A percentile compares a stretch with the other conserved stretches of the same genome.
These are phyloP conservation scores for Patella ulyssiponensis DNA, from an alignment of 2,888 invertebrate genomes.

Conservation along the genomic window DNA sequence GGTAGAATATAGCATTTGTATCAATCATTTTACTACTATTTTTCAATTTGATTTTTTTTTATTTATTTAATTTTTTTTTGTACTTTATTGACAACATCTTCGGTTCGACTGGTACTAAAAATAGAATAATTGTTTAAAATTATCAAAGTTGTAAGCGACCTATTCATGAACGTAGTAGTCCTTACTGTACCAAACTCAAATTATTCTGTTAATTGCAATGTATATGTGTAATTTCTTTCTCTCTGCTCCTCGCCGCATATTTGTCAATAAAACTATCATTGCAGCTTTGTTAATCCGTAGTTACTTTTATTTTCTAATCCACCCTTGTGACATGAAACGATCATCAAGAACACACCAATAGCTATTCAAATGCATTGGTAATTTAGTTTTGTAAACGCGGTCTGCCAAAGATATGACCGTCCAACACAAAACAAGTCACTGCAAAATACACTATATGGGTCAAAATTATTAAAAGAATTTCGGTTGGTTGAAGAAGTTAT, in stretches of 20 bases:
- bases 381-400: too few species aligned
- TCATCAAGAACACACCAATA: too few species aligned
- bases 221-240: conserved; percentile 9
- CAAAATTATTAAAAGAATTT: too few species aligned
- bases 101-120: background rate
- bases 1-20: conserved; percentile 14
- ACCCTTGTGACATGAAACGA: too few species aligned
- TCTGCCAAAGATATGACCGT: too few species aligned
- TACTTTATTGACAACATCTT: conserved; percentile 2
- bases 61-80: conserved; percentile 14
- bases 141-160: background rate
- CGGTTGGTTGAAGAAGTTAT: too few species aligned
- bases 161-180: background rate
- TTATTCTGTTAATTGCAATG: conserved; percentile 6
- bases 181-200: too few species aligned
- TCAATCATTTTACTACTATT: conserved; percentile 19
- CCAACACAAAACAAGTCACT: too few species aligned
- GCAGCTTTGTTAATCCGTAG: conserved; percentile 25
- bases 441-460: too few species aligned
- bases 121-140: background rate
- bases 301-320: too few species aligned
- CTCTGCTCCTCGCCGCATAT: conserved; percentile 11
- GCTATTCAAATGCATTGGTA: too few species aligned
- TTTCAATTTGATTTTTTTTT: conserved; percentile 20
- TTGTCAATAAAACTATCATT: conserved; percentile 33